Evolutionary conservation across 2,888 invertebrate species (phyloP).

Genomic region (Heteromyza rotundicornis): DNA sequence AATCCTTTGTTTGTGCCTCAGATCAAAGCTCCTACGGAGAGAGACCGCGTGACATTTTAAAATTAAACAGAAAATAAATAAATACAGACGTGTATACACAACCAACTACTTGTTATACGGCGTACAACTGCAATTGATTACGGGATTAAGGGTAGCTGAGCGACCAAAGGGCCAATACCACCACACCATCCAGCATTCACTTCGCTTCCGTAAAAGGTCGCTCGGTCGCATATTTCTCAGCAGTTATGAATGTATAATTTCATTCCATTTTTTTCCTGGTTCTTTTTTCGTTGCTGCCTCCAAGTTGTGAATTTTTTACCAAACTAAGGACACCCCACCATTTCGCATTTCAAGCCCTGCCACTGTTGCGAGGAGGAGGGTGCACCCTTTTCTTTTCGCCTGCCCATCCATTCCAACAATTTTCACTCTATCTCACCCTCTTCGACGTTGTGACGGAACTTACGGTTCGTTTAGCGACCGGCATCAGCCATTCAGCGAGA

Average conservation of each 20-base stretch:
- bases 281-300: neutral
- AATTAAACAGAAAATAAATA: constrained; percentile 26
- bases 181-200: constrained; percentile 23
- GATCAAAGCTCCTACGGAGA: neutral
- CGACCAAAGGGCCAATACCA: constrained; percentile 16
- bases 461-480: neutral
- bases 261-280: constrained; percentile 27
- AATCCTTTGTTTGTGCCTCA: neutral
- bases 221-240: constrained; percentile 26
- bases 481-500: neutral
- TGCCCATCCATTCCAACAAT: no score
- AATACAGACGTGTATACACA: constrained; percentile 31
- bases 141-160: constrained; percentile 38
- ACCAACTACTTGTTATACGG: constrained; percentile 41
- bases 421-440: no score
- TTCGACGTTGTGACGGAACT: neutral
- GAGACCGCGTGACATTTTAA: constrained; percentile 45
- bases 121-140: constrained; percentile 39
- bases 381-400: no score
- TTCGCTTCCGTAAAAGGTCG: constrained; percentile 1
- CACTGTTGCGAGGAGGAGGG: no score
- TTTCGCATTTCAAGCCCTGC: no score
- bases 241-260: constrained; percentile 49
- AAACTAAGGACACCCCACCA: neutral
- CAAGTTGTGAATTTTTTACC: neutral